Conservation (phyloP, 2,797 vertebrate genomes). For the Ctenopoma multispine region DNA sequence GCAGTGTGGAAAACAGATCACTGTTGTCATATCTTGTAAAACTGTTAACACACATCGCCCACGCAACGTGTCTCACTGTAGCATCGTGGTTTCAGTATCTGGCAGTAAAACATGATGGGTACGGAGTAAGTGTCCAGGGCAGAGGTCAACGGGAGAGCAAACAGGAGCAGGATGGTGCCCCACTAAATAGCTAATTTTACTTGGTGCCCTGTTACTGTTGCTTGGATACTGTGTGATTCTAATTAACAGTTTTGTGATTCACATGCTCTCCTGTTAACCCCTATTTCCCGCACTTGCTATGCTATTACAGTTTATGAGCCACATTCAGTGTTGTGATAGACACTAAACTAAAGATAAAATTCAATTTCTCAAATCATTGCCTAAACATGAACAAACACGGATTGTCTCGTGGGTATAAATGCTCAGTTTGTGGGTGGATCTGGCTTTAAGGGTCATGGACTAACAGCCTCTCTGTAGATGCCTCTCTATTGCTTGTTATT, state of each 20-base stretch:
- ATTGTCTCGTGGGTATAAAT: slow-evolving; percentile 8
- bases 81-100: slow-evolving; percentile 13
- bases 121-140: slow-evolving; percentile 26
- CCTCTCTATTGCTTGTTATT: slow-evolving; percentile 36
- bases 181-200: slow-evolving; percentile 47
- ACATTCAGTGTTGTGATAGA: slow-evolving; percentile 10
- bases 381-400: background rate
- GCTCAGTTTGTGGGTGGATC: slow-evolving; percentile 54
- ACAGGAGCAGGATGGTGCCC: slow-evolving; percentile 44
- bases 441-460: slow-evolving; percentile 48
- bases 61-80: slow-evolving; percentile 15
- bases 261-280: slow-evolving; percentile 58
- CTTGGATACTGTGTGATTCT: slow-evolving; percentile 68
- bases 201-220: slow-evolving; percentile 51
- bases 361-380: slow-evolving; percentile 21
- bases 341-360: slow-evolving; percentile 16
- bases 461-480: slow-evolving; percentile 37
- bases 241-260: slow-evolving; percentile 67
- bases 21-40: slow-evolving; percentile 39
- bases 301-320: slow-evolving; percentile 36
- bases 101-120: slow-evolving; percentile 27
- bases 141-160: slow-evolving; percentile 53
- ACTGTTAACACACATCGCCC: slow-evolving; percentile 39
- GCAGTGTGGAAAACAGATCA: background rate
- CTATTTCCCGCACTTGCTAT: slow-evolving; percentile 35